Base-by-base conservation (phyloP, 2,888 invertebrate species). In the Chaetoderma sp. region DNA sequence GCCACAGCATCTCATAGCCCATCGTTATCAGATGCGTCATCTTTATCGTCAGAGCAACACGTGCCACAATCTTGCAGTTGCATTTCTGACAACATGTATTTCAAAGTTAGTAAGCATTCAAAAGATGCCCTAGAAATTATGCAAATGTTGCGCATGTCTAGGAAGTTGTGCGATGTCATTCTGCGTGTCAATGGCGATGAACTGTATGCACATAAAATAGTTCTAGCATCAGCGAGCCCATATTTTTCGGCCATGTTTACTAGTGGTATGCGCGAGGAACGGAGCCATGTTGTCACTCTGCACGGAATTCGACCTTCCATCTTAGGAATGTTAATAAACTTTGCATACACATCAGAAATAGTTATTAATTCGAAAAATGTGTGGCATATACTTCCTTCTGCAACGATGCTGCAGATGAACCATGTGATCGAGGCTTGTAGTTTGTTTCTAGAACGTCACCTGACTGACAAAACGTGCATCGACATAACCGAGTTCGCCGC, bases 221-320 rank as follows among this genome's bases (percentile, higher is more conserved):
- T 95, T 5, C 88, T 95, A 81, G 91, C 92, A 32, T 94, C 95
- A 0, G 94, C 94, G 65, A 94, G 94, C 87, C 94, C 95, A 1
- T 95, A 95, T 83, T 95, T 95, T 82, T 93, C 93, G 90, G 95
- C 95, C 49, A 95, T 95, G 95, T 95, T 95, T 86, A 95, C 95
- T 1, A 93, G 94, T 70, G 95, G 95, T 1, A 88, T 95, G 60
- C 93, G 92, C 77, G 95, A 95, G 87, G 90, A 92, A 72, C 94
- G 94, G 83, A 94, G 94, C 93, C 91, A 91, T 1, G 89, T 92
- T 25, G 64, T 76, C 32, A 73, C 68, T 6, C 56, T 76, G 33
- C 70, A 71, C 44, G 70, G 71, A 16, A 68, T 78, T 25, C 59
- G 47, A 69, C 93, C 95, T 13, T 93, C 93, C 4, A 93, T 93